A percentile compares a stretch with the other conserved stretches of the same genome.
phyloP scores from a whole-genome alignment of 2,888 invertebrate species.

The Cyrtodaria siliqua region DNA sequence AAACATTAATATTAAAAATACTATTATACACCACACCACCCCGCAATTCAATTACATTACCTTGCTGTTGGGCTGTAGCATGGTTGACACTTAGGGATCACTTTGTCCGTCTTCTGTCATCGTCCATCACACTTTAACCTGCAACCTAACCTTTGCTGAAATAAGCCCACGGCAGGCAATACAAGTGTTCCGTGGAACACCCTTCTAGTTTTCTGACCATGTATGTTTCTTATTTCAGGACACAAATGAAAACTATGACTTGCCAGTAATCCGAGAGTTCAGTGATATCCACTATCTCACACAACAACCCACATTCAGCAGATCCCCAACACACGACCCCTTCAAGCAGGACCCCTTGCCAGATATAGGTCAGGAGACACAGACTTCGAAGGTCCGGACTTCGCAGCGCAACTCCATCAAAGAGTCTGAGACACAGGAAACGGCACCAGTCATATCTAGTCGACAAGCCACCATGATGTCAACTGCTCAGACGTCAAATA shows the following conservation, averaged over 20 bases:
- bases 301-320: slow-evolving; percentile 57
- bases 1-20: too few species aligned
- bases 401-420: slow-evolving; percentile 19
- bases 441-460: slow-evolving; percentile 17
- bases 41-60: too few species aligned
- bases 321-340: slow-evolving; percentile 50
- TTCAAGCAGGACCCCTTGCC: slow-evolving; percentile 74
- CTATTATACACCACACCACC: too few species aligned
- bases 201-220: too few species aligned
- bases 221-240: slow-evolving; percentile 75
- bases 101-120: too few species aligned
- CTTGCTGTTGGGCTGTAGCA: too few species aligned
- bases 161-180: too few species aligned
- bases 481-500: slow-evolving; percentile 71
- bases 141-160: too few species aligned
- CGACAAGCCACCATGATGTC: slow-evolving; percentile 43
- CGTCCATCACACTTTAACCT: too few species aligned
- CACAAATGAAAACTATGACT: slow-evolving; percentile 78
- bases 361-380: slow-evolving; percentile 67
- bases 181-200: too few species aligned
- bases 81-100: too few species aligned
- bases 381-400: slow-evolving; percentile 12
- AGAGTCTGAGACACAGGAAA: slow-evolving; percentile 18
- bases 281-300: slow-evolving; percentile 77
- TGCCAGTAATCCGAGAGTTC: slow-evolving; percentile 80